Percentiles rank a stretch among this genome's conserved stretches.
phyloP scores from a whole-genome alignment of 2,797 vertebrate species.

The Triplophysa yarkandensis region DNA sequence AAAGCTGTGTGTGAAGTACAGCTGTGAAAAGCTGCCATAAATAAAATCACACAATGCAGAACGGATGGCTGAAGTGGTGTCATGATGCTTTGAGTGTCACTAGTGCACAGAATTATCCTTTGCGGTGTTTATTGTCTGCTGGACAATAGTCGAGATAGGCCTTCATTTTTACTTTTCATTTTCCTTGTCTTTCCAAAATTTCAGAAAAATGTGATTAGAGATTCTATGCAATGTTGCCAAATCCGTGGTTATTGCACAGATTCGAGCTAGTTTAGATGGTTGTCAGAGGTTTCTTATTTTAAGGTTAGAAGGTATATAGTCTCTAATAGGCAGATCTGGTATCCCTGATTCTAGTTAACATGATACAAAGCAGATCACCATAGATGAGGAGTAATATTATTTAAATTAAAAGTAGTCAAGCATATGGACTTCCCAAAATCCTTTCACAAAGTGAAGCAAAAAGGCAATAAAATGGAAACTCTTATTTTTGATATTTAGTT shows the following conservation, averaged over 20 bases:
- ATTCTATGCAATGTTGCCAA: too few species aligned
- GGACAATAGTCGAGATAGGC: background rate
- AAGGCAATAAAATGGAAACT: background rate
- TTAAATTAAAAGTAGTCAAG: background rate
- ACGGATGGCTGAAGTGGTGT: conserved; percentile 16
- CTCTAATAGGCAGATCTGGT: too few species aligned
- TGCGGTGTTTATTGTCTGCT: background rate
- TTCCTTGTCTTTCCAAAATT: background rate
- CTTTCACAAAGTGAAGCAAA: background rate
- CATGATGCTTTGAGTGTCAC: conserved; percentile 11
- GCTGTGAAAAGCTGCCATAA: conserved; percentile 23
- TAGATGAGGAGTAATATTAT: background rate
- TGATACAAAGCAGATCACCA: background rate
- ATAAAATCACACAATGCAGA: conserved; percentile 12
- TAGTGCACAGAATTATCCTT: background rate
- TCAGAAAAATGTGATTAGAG: background rate
- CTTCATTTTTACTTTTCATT: background rate
- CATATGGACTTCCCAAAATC: background rate
- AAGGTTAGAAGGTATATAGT: too few species aligned
- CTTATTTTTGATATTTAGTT: background rate
- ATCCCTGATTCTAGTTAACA: background rate
- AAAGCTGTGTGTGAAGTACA: conserved; percentile 29
- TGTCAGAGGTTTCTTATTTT: too few species aligned
- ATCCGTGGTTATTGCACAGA: too few species aligned
- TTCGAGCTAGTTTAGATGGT: too few species aligned